Base-by-base conservation (phyloP, 1,140 invertebrate genomes). In the Eufriesea mexicana region DNA sequence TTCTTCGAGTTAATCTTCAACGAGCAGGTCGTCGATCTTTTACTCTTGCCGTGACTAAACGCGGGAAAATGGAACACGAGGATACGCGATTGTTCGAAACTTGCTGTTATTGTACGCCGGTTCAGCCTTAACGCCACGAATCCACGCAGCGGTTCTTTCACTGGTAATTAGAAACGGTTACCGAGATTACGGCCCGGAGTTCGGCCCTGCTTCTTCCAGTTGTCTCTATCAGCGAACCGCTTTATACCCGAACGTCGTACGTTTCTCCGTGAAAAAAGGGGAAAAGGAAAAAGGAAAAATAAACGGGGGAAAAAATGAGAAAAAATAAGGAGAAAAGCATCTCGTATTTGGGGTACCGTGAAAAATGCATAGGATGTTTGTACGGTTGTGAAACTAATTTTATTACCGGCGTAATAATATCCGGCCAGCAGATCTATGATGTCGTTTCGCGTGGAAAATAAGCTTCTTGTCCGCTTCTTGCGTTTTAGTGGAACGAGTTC, bases 351-450 rank as follows among this genome's bases (percentile, higher is more conserved):
- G 23, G 20, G n/a, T 25, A 82, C 71, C 71, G 20, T 76, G 74
- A 51, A 76, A 64, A 51, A 76, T 64, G 45, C 18, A n/a, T n/a
- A 2, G 28, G n/a, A n/a, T 18, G 25, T 67, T 84, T 45, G 66
- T 75, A 47, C 18, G 35, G 70, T 61, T 49, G 57, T 84, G 74
- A 87, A 78, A 80, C 64, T 87, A 81, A 86, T 86, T 86, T 88
- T 82, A 88, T 79, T 67, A 64, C 72, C n/a, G 59, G 14, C 7
- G 45, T 74, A 74, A 74, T 62, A 72, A 72, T 57, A 79, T 83
- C 67, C 57, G 57, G 49, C n/a, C 16, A 7, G 42, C 9, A 16
- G 28, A 54, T 59, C 77, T 55, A 49, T 35, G 51, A 5, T 25
- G 61, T 68, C 64, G 62, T 75, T 73, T 62, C 42, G 59, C 54